phyloP scores from a whole-genome alignment of 2,113 vertebrate species.

The Catharus minimus region DNA sequence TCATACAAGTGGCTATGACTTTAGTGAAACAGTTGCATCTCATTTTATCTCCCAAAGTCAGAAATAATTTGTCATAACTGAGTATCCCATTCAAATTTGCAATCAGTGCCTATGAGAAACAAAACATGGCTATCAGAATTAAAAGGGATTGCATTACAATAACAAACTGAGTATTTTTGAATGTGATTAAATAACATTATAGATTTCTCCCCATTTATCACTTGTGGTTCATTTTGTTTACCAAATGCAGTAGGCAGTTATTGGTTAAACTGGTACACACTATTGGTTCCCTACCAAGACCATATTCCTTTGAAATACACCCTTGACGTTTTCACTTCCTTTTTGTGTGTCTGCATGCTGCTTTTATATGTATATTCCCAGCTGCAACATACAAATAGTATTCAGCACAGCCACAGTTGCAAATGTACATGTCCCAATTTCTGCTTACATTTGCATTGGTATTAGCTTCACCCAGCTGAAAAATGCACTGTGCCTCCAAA shows the following conservation, averaged over 20 bases:
- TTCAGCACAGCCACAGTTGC: neutral
- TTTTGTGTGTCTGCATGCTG: neutral
- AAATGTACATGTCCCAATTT: neutral
- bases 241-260: neutral
- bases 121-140: slow-evolving; percentile 11
- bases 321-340: neutral
- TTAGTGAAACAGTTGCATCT: neutral
- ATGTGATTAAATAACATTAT: neutral
- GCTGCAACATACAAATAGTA: neutral
- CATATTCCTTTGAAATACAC: neutral
- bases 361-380: neutral
- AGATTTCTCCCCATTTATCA: neutral
- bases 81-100: neutral
- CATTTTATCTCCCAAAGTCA: neutral
- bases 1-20: neutral
- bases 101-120: neutral
- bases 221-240: slow-evolving; percentile 19
- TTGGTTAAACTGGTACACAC: neutral
- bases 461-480: neutral
- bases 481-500: neutral
- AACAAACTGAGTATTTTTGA: neutral
- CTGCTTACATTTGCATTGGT: neutral
- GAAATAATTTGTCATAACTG: neutral
- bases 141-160: neutral
- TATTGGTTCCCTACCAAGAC: neutral